Evolutionary conservation across 1,140 invertebrate species (phyloP), one percentile per base, ranked within the genome.

Genomic region (Phymastichus coffea): DNA sequence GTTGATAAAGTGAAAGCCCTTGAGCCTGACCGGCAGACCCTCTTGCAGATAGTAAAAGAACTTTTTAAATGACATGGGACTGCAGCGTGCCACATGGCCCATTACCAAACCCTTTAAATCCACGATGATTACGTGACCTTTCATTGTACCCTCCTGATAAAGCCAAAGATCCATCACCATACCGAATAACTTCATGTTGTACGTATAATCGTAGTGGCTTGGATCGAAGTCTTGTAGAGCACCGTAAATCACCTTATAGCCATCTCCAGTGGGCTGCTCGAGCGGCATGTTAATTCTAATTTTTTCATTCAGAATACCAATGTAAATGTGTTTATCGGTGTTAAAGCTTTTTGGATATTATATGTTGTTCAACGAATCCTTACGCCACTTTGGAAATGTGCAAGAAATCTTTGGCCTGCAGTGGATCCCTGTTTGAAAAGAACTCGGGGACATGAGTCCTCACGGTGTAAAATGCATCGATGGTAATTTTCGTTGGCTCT

Each of bases 1-100:
- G 63, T 88, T 88, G 22, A 88, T 69, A 57, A 86, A 83, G 72
- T 88, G 86, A 4, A 88, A 75, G 0, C 80, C 82, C 60, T 85
- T 85, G 8, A 89, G 59, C 35, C 82, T 80, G 20, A 87, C 73
- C 2, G 87, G 81, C 68, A 83, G 78, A 2, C 78, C 82, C 72
- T 87, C 70, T 49, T 73, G 64, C 2, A 71, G 37, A 28, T 65
- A 72, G 25, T 54, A 43, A 0, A 67, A 10, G 1, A 47, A 15
- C 19, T 67, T 63, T 17, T 68, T 68, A 0, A 57, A 0, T 0
- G 7, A 17, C 20, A 53, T 40, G 4, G 61, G 65, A 37, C 23
- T 67, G 0, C 67, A 8, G 19, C 59, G 59, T 0, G 47, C 26
- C 0, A 61, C 23, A 9, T 72, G 66, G 1, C 64, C 63, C 0